Evolutionary conservation across 2,888 invertebrate species (phyloP).

Genomic region (Eilema sororculum): DNA sequence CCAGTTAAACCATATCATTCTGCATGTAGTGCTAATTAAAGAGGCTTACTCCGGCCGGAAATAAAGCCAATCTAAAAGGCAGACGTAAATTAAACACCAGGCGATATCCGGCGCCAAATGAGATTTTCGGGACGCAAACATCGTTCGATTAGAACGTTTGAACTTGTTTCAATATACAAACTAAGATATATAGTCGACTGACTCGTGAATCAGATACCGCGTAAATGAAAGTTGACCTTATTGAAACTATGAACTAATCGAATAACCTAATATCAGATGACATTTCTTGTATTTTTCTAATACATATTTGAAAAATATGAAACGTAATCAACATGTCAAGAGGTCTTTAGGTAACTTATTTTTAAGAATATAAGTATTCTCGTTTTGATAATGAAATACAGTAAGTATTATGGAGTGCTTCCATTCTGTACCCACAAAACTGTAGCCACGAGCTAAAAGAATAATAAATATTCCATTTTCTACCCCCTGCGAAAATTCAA

Average conservation of each 20-base stretch:
- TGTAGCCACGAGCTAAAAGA: too few relatives aligned
- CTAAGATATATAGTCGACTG: constrained; percentile 24
- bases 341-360: neutral
- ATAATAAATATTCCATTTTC: too few relatives aligned
- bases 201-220: constrained; percentile 29
- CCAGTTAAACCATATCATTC: constrained; percentile 24
- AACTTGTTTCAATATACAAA: constrained; percentile 34
- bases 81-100: constrained; percentile 57
- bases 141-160: constrained; percentile 48
- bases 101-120: constrained; percentile 64
- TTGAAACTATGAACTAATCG: neutral
- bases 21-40: constrained; percentile 49
- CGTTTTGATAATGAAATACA: too few relatives aligned
- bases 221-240: constrained; percentile 12
- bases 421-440: too few relatives aligned
- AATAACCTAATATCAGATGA: neutral
- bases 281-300: neutral
- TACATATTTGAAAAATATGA: neutral
- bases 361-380: too few relatives aligned
- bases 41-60: constrained; percentile 47
- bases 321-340: neutral
- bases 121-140: constrained; percentile 59
- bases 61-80: constrained; percentile 56
- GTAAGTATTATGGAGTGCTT: too few relatives aligned
- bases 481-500: too few relatives aligned